A percentile compares a stretch with the other conserved stretches of the same genome.
Evolutionary conservation across 2,797 vertebrate species (phyloP).

Genomic region (Danio kyathit): DNA sequence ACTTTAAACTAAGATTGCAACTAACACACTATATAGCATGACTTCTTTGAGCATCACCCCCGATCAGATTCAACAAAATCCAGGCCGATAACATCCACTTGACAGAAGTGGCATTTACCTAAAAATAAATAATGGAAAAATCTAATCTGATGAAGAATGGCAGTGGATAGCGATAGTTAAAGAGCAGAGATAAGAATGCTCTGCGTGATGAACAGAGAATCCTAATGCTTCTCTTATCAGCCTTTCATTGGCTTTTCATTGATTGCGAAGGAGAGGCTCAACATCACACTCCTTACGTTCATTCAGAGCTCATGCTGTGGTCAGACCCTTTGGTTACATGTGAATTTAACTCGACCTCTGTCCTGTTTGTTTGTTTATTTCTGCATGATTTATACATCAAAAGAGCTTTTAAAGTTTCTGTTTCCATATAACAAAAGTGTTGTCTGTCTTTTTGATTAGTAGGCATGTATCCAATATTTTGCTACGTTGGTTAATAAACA

Average conservation of each 20-base stretch:
- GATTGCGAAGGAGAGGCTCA: neutral
- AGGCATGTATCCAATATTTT: no score
- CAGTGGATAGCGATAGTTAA: constrained; percentile 22
- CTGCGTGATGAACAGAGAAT: constrained; percentile 29
- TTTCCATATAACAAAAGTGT: neutral
- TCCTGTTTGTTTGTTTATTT: neutral
- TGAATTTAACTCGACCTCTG: neutral
- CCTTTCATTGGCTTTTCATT: constrained; percentile 6
- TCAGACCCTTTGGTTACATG: constrained; percentile 9
- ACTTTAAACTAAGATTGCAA: neutral
- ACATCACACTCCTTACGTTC: constrained; percentile 15
- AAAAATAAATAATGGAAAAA: constrained; percentile 21
- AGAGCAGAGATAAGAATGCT: constrained; percentile 37
- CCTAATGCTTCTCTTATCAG: constrained; percentile 38
- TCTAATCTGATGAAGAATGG: constrained; percentile 27
- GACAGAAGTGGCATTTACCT: constrained; percentile 18
- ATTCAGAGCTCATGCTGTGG: neutral
- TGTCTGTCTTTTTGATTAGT: no score
- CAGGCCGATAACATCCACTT: constrained; percentile 18
- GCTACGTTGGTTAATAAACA: no score
- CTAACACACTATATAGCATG: neutral
- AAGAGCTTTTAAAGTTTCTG: neutral
- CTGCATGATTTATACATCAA: neutral
- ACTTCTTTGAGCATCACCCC: neutral
- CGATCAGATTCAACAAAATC: constrained; percentile 32